Evolutionary conservation across 2,797 vertebrate genomes (phyloP).

Genomic region (Geotrypetes seraphini): DNA sequence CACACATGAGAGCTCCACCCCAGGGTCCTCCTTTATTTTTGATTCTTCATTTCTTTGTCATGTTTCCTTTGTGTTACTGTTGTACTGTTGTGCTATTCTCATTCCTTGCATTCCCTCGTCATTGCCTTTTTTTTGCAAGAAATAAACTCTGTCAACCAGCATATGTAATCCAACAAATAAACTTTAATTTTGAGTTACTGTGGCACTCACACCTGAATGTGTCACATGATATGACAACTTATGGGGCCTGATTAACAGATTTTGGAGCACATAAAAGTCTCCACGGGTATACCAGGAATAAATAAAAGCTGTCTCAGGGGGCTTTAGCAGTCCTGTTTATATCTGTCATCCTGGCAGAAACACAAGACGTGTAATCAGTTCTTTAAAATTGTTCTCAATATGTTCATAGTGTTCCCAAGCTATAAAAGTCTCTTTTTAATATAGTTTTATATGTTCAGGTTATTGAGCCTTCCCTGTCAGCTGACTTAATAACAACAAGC

Average conservation of each 20-base stretch:
- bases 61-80: no score
- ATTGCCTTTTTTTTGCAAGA: no score
- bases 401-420: background rate
- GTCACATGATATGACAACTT: no score
- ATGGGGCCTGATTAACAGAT: background rate
- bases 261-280: background rate
- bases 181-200: no score
- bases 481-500: background rate
- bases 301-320: background rate
- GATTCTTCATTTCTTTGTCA: no score
- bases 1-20: no score
- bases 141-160: no score
- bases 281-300: background rate
- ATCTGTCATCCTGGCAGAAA: background rate
- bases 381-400: background rate
- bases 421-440: background rate
- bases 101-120: no score
- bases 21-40: no score
- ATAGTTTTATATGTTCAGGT: background rate
- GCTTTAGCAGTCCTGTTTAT: background rate
- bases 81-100: no score
- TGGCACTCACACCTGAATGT: no score
- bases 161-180: no score
- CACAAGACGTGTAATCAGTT: background rate
- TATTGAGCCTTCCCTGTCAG: conserved; percentile 6